Evolutionary conservation across 2,797 vertebrate species (phyloP), one percentile per base, ranked within the genome.

Genomic region (Adelosebastes latens): DNA sequence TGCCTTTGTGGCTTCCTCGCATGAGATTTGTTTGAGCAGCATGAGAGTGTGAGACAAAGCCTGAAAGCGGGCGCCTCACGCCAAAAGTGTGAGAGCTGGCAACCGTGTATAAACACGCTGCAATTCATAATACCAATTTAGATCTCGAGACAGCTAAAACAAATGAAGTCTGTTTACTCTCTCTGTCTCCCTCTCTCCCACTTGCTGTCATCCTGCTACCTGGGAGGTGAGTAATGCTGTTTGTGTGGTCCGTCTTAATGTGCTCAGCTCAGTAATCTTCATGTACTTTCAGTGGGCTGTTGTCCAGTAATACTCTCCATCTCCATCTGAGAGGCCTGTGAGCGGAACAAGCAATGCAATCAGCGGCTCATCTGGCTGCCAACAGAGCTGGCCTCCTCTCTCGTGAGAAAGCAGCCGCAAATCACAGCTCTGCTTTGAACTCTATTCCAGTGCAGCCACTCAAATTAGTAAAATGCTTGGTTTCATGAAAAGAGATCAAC

Each of bases 341-440:
- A 94, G 85, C 73, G 22, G 81, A 93, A 91, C 88, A 85, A 90
- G 88, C 90, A 83, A 89, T 87, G 89, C 91, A 93, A 94, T 96
- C 92, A 93, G 88, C 24, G 64, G 82, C 88, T 92, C 92, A 87
- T 94, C 88, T 91, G n/a, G 29, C 81, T 91, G 87, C 89, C 89
- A 92, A 87, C 86, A 86, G 89, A 77, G 78, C 84, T 73, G 72
- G 87, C 78, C 82, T 84, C 85, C 78, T 81, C 90, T 91, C 90
- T 77, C 59, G 34, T 81, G 90, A 85, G 87, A 73, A 81, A 82
- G 72, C 88, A 84, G 88, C 84, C 68, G 73, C 90, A 92, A 89
- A 94, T 94, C 90, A 87, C 91, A 91, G 82, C 71, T 85, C 86
- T 67, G 87, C 93, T 95, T 94, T 95, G 89, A 94, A 93, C 92